Conservation (phyloP, 1,140 invertebrate genomes). For the Drosophila sp. region DNA sequence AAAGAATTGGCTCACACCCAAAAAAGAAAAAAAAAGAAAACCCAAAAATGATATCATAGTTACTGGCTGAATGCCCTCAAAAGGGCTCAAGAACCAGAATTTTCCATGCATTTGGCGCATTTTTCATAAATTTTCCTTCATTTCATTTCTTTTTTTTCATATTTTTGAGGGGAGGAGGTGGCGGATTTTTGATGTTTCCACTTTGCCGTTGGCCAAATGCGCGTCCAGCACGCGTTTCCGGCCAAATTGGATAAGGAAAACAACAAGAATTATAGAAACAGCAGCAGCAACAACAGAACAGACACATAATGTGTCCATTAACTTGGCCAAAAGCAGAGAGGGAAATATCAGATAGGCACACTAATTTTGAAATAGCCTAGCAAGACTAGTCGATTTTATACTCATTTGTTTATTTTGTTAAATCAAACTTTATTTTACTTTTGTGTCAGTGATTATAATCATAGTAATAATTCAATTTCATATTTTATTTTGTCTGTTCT, state of each 20-base stretch:
- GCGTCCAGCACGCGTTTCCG: constrained; percentile 70
- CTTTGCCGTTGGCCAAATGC: constrained; percentile 65
- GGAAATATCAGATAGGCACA: constrained; percentile 7
- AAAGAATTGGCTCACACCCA: constrained; percentile 46
- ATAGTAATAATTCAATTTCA: no score
- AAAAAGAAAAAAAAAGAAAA: no score
- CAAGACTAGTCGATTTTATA: constrained; percentile 4
- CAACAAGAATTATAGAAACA: constrained; percentile 6
- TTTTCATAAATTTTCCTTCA: constrained; percentile 23
- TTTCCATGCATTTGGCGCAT: constrained; percentile 41
- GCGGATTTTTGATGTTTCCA: constrained; percentile 53
- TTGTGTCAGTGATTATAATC: no score
- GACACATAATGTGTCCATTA: constrained; percentile 65
- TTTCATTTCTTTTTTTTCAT: background rate
- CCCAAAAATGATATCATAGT: constrained; percentile 41
- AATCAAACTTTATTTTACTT: no score
- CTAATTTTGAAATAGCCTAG: no score
- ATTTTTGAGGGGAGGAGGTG: background rate
- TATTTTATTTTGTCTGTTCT: no score
- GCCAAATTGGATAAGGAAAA: constrained; percentile 14
- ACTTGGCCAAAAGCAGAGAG: constrained; percentile 13
- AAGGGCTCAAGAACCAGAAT: constrained; percentile 12
- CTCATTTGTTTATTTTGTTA: no score
- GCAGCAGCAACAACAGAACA: background rate
- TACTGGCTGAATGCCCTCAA: constrained; percentile 5